Percentiles rank a stretch among this genome's conserved stretches.
These are phyloP conservation scores for Platyrinchus mystaceus DNA, from an alignment of 2,797 vertebrate species.

Conservation along the genomic window DNA sequence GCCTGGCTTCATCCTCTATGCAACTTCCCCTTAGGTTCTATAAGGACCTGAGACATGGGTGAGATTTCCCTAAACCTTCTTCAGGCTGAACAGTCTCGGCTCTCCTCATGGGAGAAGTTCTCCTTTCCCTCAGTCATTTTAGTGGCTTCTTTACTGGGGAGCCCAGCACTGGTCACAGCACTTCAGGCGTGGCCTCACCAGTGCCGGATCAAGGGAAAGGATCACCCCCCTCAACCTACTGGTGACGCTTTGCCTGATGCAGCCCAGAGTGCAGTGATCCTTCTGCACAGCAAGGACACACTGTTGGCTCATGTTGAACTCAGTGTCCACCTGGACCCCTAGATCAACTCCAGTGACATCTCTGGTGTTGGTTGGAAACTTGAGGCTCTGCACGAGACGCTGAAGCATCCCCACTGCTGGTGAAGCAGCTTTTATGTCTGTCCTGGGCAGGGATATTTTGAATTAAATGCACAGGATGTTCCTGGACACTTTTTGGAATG, in stretches of 20 bases:
- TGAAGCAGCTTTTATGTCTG: not conserved
- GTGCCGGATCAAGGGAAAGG: fast-evolving
- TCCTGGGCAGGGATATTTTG: not conserved
- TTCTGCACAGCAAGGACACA: not conserved
- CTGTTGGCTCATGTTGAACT: not conserved
- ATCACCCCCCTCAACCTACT: not conserved
- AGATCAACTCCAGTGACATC: not conserved
- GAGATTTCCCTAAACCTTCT: not conserved
- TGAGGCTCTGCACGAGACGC: not conserved
- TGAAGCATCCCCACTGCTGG: not conserved
- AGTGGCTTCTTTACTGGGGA: not conserved
- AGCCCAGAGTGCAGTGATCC: not conserved
- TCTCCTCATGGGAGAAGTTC: not conserved
- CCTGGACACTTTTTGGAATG: not conserved
- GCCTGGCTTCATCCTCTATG: not conserved
- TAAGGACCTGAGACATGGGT: not conserved
- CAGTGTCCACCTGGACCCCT: not conserved
- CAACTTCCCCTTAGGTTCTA: not conserved
- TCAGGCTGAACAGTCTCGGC: not conserved
- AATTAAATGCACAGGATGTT: not conserved
- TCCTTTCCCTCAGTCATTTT: not conserved
- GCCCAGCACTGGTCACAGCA: not conserved
- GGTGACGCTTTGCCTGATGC: not conserved
- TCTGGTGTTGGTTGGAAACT: fast-evolving
- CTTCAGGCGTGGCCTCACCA: not conserved